Percentiles rank a stretch among this genome's conserved stretches.
phyloP scores from a whole-genome alignment of 2,113 vertebrate genomes.

The Hippopotamus amphibius region DNA sequence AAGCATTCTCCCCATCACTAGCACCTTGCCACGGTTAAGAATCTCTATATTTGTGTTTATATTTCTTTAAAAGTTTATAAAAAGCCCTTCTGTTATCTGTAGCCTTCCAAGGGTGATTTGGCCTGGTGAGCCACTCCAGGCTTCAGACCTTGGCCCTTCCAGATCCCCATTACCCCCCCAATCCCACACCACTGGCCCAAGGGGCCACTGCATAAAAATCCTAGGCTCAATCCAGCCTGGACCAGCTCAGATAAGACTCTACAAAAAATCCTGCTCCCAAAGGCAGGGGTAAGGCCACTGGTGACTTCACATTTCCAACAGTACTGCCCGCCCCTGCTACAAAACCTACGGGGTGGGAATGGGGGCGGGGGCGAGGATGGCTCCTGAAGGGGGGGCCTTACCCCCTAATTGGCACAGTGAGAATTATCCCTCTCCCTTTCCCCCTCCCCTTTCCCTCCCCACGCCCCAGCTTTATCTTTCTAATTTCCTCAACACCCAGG shows the following conservation, averaged over 20 bases:
- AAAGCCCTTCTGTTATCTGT: conserved; percentile 87
- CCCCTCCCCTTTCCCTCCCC: conserved; percentile 4
- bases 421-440: conserved; percentile 60
- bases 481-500: conserved; percentile 47
- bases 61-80: conserved; percentile 87
- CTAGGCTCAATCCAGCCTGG: conserved; percentile 62
- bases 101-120: conserved; percentile 78
- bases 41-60: conserved; percentile 79
- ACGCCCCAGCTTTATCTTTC: conserved; percentile 62
- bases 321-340: conserved; percentile 63
- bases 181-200: conserved; percentile 65
- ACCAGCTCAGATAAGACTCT: conserved; percentile 75
- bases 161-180: conserved; percentile 63
- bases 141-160: conserved; percentile 73
- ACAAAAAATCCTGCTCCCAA: conserved; percentile 81
- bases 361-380: conserved; percentile 38
- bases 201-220: conserved; percentile 75
- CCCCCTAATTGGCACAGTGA: conserved; percentile 84
- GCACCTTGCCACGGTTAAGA: conserved; percentile 77
- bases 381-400: conserved; percentile 71
- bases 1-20: conserved; percentile 69
- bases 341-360: conserved; percentile 63
- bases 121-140: conserved; percentile 62
- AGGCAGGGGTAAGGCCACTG: conserved; percentile 84
- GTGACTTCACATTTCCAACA: conserved; percentile 82